A percentile compares a stretch with the other conserved stretches of the same genome.
These are phyloP conservation scores for Lynx canadensis DNA, from an alignment of 2,113 vertebrate species.

Conservation along the genomic window DNA sequence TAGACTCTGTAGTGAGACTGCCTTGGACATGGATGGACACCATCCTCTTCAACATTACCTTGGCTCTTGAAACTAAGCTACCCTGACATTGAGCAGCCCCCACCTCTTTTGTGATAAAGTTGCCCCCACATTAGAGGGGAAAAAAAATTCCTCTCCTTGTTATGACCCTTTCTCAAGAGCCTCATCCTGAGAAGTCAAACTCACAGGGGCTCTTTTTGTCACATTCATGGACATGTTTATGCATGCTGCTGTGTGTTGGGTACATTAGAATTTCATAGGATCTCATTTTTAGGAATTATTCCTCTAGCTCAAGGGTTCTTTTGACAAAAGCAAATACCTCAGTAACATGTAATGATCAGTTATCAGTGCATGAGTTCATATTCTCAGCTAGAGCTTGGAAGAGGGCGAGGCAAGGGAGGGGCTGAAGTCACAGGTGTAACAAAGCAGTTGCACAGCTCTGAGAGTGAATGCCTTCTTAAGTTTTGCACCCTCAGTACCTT, in stretches of 20 bases:
- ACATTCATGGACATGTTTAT: background rate
- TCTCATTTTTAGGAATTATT: background rate
- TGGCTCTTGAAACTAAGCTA: slow-evolving; percentile 5
- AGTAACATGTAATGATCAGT: background rate
- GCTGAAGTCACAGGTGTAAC: rapidly evolving
- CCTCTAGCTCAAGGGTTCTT: background rate
- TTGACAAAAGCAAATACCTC: background rate
- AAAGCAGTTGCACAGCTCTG: background rate
- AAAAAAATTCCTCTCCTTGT: background rate
- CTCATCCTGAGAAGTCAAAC: background rate
- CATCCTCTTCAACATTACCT: background rate
- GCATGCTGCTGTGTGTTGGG: background rate
- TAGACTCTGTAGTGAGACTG: background rate
- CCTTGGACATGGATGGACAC: background rate
- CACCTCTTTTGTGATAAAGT: background rate
- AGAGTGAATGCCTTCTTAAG: background rate
- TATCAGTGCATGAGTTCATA: background rate
- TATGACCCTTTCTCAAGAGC: background rate
- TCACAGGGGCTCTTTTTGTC: background rate
- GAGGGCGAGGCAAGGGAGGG: background rate
- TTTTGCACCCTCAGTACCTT: background rate
- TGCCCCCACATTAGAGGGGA: background rate
- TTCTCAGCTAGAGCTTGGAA: background rate
- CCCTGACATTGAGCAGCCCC: background rate
- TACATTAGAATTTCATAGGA: background rate